A percentile compares a stretch with the other conserved stretches of the same genome.
Conservation (phyloP, 2,888 invertebrate genomes). For the Sialis fuliginosa region DNA sequence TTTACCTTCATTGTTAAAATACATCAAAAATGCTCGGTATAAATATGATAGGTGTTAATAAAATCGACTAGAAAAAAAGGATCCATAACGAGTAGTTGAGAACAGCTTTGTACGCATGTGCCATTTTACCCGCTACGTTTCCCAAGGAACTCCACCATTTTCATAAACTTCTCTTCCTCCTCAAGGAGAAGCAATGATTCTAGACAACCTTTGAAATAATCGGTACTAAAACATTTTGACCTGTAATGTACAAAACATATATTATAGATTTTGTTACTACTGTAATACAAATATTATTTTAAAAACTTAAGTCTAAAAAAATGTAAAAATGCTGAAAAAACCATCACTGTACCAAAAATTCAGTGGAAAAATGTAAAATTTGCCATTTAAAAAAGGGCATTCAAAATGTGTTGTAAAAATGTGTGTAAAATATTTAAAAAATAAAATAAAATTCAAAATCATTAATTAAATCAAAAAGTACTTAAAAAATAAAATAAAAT, state of each 20-base stretch:
- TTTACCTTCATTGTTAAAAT: too few species aligned
- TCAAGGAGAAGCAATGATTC: constrained; percentile 60
- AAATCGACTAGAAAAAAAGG: not conserved
- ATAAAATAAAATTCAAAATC: constrained; percentile 6
- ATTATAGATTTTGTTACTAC: not conserved
- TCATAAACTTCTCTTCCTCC: constrained; percentile 58
- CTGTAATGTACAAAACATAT: constrained; percentile 27
- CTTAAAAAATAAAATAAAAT: not conserved
- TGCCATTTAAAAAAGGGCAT: too few species aligned
- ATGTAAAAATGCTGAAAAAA: not conserved
- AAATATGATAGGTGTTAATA: not conserved
- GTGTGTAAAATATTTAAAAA: constrained; percentile 4
- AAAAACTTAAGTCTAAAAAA: not conserved
- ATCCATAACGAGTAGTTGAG: not conserved
- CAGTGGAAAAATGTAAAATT: too few species aligned
- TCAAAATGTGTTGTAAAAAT: too few species aligned
- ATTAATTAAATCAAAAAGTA: constrained; percentile 7
- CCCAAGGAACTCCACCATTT: constrained; percentile 66
- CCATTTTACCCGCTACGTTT: constrained; percentile 12
- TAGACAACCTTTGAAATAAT: constrained; percentile 67
- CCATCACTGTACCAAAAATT: not conserved
- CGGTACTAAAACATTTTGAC: constrained; percentile 60
- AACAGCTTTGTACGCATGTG: not conserved
- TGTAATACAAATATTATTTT: not conserved
- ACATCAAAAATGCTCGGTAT: too few species aligned